Conservation (phyloP, 1,140 invertebrate species). For the Archivesica marissinica region DNA sequence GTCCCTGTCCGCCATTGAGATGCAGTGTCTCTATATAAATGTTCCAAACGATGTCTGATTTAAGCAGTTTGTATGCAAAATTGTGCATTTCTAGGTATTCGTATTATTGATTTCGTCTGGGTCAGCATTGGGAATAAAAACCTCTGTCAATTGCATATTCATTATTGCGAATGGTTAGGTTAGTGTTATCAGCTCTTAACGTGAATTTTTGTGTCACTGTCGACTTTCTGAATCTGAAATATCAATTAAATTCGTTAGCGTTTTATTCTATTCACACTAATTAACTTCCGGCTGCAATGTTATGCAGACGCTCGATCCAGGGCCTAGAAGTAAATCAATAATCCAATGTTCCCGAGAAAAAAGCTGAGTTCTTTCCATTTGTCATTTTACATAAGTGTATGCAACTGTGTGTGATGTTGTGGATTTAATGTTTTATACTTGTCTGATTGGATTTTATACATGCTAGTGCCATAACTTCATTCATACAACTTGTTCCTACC, state of each 20-base stretch:
- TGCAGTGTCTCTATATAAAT: no score
- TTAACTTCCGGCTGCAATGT: slow-evolving; percentile 43
- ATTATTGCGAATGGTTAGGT: no score
- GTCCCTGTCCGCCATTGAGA: no score
- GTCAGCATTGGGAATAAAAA: not conserved
- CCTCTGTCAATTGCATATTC: no score
- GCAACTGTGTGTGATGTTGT: slow-evolving; percentile 14
- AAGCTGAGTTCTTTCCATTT: slow-evolving; percentile 37
- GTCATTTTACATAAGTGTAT: slow-evolving; percentile 35
- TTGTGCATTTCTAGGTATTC: not conserved
- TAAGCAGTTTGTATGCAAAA: not conserved
- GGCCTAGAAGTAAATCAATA: slow-evolving; percentile 46
- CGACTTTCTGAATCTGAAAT: not conserved
- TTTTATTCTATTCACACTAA: slow-evolving; percentile 23
- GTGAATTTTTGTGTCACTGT: no score
- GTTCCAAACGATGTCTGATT: no score
- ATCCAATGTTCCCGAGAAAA: slow-evolving; percentile 53
- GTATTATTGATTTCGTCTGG: not conserved
- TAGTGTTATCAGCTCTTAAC: no score
- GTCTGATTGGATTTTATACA: slow-evolving; percentile 8
- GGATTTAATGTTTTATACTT: slow-evolving; percentile 9
- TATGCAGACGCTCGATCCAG: slow-evolving; percentile 30
- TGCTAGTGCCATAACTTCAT: not conserved
- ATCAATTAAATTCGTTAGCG: not conserved
- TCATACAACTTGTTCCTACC: slow-evolving; percentile 21